Evolutionary conservation across 2,113 vertebrate species (phyloP).

Genomic region (Amazona guildingii): DNA sequence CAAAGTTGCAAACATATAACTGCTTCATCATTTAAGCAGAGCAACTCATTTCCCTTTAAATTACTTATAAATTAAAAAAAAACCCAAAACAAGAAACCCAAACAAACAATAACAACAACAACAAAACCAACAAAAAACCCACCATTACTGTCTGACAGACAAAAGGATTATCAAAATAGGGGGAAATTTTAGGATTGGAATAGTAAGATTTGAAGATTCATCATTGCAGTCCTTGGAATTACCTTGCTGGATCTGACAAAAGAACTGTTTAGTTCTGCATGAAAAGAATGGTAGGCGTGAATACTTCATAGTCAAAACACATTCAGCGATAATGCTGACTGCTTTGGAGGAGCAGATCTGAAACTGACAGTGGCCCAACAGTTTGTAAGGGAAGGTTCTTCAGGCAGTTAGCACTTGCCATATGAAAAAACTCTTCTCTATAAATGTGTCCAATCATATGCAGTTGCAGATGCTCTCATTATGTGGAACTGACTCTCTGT

Average conservation of each 20-base stretch:
- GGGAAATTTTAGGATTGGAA: neutral
- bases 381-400: neutral
- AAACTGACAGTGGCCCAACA: neutral
- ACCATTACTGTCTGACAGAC: neutral
- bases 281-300: neutral
- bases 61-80: neutral
- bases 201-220: neutral
- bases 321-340: neutral
- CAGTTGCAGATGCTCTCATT: neutral
- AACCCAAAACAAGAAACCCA: too few species aligned
- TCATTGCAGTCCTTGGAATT: neutral
- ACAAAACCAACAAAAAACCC: accelerated
- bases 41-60: neutral
- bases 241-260: neutral
- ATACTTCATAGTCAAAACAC: neutral
- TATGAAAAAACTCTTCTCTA: neutral
- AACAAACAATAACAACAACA: neutral
- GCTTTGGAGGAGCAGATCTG: neutral
- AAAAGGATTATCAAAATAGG: neutral
- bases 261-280: neutral
- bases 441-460: neutral
- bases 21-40: neutral
- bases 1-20: neutral
- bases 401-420: neutral
- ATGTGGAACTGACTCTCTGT: neutral